A percentile compares a stretch with the other conserved stretches of the same genome.
Evolutionary conservation across 1,140 invertebrate genomes (phyloP).

Genomic region (Trialeurodes vaporariorum): DNA sequence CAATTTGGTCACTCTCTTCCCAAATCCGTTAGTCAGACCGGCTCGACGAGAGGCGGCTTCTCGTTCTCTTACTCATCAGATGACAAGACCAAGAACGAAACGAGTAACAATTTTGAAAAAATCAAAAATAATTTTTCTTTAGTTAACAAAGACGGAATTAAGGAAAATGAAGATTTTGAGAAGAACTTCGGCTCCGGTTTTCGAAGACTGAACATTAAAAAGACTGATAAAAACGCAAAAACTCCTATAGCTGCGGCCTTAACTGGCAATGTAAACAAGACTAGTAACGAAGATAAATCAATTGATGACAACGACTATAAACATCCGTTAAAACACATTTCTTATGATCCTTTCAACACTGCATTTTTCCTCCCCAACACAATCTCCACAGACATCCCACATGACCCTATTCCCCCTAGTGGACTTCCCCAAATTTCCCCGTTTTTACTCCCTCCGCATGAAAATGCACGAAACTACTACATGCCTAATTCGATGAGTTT

Average conservation of each 20-base stretch:
- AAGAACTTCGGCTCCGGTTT: neutral
- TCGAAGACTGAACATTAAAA: neutral
- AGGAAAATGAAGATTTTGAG: neutral
- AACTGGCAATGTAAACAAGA: neutral
- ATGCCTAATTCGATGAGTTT: neutral
- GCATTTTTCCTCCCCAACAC: neutral
- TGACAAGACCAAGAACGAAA: neutral
- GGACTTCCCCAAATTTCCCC: neutral
- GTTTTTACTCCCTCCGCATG: neutral
- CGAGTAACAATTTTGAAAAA: neutral
- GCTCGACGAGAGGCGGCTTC: neutral
- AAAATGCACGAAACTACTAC: neutral
- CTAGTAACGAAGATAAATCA: neutral
- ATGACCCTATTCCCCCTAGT: neutral
- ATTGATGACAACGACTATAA: too few species aligned
- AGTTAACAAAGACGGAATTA: neutral
- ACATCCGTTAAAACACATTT: neutral
- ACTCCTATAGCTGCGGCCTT: neutral
- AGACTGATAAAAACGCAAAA: neutral
- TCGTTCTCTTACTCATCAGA: neutral
- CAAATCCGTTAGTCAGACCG: neutral
- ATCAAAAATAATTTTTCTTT: neutral
- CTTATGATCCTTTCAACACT: neutral
- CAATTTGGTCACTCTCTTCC: too few species aligned
- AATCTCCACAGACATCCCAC: neutral